Percentiles rank a stretch among this genome's conserved stretches.
Conservation (phyloP, 2,888 invertebrate genomes). For the Drosophila rubida region DNA sequence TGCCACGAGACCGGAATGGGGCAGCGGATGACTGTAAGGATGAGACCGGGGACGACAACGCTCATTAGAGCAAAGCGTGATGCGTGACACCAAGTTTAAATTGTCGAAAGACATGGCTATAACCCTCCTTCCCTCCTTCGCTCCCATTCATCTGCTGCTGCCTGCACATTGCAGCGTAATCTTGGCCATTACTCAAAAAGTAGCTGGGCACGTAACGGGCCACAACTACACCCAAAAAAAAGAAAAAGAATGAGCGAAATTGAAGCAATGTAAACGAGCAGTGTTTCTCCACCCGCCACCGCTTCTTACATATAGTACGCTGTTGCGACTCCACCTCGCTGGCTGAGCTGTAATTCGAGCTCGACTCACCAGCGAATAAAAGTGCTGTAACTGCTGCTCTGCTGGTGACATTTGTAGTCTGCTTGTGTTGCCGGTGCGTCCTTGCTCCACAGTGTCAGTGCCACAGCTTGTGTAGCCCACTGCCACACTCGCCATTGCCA, state of each 20-base stretch:
- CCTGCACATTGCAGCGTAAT: conserved; percentile 68
- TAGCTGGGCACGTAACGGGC: conserved; percentile 64
- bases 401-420: conserved; percentile 59
- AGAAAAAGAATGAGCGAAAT: conserved; percentile 33
- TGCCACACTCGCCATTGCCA: conserved; percentile 40
- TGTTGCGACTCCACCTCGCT: not conserved
- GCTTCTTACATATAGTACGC: not conserved
- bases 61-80: conserved; percentile 74
- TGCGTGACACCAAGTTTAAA: conserved; percentile 76
- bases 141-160: conserved; percentile 40
- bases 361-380: conserved; percentile 26
- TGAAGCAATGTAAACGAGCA: conserved; percentile 49
- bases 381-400: conserved; percentile 30
- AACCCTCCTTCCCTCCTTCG: not conserved
- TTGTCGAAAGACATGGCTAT: conserved; percentile 60
- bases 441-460: conserved; percentile 55
- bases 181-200: conserved; percentile 76
- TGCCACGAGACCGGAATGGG: conserved; percentile 45
- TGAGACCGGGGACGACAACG: conserved; percentile 41
- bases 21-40: conserved; percentile 33
- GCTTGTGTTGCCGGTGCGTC: conserved; percentile 36
- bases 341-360: not conserved
- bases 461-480: conserved; percentile 25
- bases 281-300: not conserved
- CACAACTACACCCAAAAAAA: conserved; percentile 32